Percentiles rank a stretch among this genome's conserved stretches.
Evolutionary conservation across 2,888 invertebrate species (phyloP).

Genomic region (Opisthograptis luteolata): DNA sequence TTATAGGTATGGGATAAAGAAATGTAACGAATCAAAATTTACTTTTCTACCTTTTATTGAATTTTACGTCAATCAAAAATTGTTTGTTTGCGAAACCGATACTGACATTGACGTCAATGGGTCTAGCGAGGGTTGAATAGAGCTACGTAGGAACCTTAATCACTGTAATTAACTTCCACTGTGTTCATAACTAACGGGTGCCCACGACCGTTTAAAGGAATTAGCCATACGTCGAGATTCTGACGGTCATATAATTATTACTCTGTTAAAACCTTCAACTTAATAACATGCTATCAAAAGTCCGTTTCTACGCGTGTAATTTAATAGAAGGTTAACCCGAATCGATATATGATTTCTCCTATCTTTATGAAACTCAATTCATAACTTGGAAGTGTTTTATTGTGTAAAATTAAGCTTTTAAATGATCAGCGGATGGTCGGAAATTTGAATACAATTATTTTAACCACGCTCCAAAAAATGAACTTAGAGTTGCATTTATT

Average conservation of each 20-base stretch:
- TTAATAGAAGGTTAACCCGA: conserved; percentile 1
- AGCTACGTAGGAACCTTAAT: not conserved
- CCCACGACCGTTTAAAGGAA: conserved; percentile 5
- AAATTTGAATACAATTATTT: too few species aligned
- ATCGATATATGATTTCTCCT: not conserved
- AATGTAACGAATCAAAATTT: too few species aligned
- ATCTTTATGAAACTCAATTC: not conserved
- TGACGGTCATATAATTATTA: conserved; percentile 18
- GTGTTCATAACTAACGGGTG: conserved; percentile 1
- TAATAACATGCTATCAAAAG: conserved; percentile 18
- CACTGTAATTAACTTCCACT: not conserved
- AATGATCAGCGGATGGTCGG: not conserved
- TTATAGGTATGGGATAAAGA: too few species aligned
- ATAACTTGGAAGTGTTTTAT: not conserved
- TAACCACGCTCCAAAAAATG: too few species aligned
- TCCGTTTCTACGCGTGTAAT: conserved; percentile 3
- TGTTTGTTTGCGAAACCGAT: too few species aligned
- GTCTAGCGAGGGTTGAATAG: not conserved
- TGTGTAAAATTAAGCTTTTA: not conserved
- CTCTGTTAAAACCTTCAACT: conserved; percentile 5
- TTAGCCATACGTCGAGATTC: conserved; percentile 10
- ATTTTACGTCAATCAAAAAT: too few species aligned
- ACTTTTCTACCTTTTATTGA: too few species aligned
- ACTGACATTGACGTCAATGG: too few species aligned
- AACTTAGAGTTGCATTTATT: too few species aligned